phyloP scores from a whole-genome alignment of 2,888 invertebrate genomes.

The Agrochola litura region DNA sequence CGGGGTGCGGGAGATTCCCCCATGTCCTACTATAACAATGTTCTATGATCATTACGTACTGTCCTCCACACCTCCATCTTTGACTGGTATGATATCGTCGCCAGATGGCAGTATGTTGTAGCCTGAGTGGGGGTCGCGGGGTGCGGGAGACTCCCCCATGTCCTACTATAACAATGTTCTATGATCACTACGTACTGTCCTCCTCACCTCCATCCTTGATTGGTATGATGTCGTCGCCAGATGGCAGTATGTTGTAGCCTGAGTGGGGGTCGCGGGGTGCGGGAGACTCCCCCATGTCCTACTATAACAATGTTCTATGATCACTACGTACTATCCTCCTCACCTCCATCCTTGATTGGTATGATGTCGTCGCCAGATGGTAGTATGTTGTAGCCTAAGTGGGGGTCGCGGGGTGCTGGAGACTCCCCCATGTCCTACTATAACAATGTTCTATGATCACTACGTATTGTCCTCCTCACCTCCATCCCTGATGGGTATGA shows the following conservation, averaged over 20 bases:
- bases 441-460: conserved; percentile 10
- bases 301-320: neutral
- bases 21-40: neutral
- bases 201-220: conserved; percentile 85
- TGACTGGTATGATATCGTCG: conserved; percentile 86
- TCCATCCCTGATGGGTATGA: conserved; percentile 87
- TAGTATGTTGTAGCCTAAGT: conserved; percentile 59
- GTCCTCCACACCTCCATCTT: conserved; percentile 82
- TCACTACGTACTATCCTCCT: conserved; percentile 54
- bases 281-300: conserved; percentile 60
- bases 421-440: neutral
- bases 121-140: conserved; percentile 82
- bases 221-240: conserved; percentile 87
- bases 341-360: conserved; percentile 87
- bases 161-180: neutral
- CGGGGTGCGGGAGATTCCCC: neutral
- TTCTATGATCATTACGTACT: conserved; percentile 42
- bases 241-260: conserved; percentile 78
- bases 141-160: conserved; percentile 73
- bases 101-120: conserved; percentile 81
- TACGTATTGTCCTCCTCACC: conserved; percentile 72
- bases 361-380: conserved; percentile 86
- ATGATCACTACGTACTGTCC: conserved; percentile 53
- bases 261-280: conserved; percentile 84
- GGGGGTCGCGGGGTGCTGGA: too few species aligned